Evolutionary conservation across 2,113 vertebrate genomes (phyloP), one percentile per base, ranked within the genome.

Genomic region (Motacilla tschutschensis): DNA sequence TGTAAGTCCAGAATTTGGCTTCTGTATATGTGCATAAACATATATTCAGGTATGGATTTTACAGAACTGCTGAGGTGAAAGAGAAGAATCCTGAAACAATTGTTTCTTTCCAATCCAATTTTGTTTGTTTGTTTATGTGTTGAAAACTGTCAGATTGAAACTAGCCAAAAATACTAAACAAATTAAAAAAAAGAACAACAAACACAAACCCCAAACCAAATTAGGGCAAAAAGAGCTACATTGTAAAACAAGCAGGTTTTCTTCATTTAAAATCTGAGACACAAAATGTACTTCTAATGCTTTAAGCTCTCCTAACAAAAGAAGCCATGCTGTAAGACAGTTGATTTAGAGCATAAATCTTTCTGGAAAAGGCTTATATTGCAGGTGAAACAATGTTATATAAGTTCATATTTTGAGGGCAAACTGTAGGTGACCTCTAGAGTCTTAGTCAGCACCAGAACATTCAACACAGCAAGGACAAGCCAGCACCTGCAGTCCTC

Each of bases 371-470:
- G 59, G 25, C 71, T 93, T 87, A 67, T 38, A 89, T 64, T 87
- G 75, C 92, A 90, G 64, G 60, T 90, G 89, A 94, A 91, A 91
- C 38, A 79, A 84, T 84, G 78, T 94, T 88, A 22, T 70, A 84
- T 14, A 36, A 50, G 48, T 31, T 87, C 75, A 60, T 66, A 79
- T 84, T 84, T 87, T 82, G 67, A 94, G 86, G 72, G n/a, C 63
- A 93, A 90, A 41, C 15, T 88, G 2, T 62, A 91, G 73, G 75
- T 88, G 79, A 94, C 81, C 81, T 87, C 41, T 79, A 53, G 16
- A 88, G 35, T n/a, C 90, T 93, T 86, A 93, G 83, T 92, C 90
- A 95, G 93, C 88, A 87, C 14, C n/a, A 84, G 74, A 44, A 20
- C 17, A 22, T 55, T 57, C 1, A 3, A 57, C 64, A 57, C 36